phyloP scores from a whole-genome alignment of 1,140 invertebrate species.

The Cepaea nemoralis region DNA sequence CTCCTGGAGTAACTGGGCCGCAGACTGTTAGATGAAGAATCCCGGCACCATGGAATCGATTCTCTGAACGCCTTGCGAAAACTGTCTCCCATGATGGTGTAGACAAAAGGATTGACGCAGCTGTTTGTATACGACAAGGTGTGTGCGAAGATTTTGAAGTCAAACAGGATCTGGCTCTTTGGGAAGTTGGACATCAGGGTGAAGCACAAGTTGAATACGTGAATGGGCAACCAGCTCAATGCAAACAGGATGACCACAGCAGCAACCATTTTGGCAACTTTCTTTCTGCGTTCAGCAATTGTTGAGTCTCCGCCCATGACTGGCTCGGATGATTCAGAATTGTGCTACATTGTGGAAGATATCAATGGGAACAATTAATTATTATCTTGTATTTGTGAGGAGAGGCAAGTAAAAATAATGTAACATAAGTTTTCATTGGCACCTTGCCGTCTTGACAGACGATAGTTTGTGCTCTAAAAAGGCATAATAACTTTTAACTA shows the following conservation, averaged over 20 bases:
- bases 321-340: conserved; percentile 18
- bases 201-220: conserved; percentile 74
- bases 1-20: conserved; percentile 13
- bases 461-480: too few species aligned
- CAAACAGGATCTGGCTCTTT: conserved; percentile 74
- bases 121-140: conserved; percentile 94
- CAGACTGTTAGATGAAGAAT: background rate
- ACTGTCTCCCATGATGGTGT: conserved; percentile 90
- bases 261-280: conserved; percentile 92
- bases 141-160: conserved; percentile 87
- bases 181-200: conserved; percentile 68
- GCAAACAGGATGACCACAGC: conserved; percentile 95
- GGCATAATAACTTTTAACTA: too few species aligned
- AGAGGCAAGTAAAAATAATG: too few species aligned
- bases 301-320: conserved; percentile 39
- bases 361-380: too few species aligned
- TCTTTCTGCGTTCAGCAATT: conserved; percentile 74
- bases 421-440: too few species aligned
- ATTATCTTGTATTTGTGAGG: too few species aligned
- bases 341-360: conserved; percentile 17
- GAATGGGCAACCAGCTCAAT: conserved; percentile 94
- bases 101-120: conserved; percentile 94
- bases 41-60: conserved; percentile 50
- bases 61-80: conserved; percentile 83
- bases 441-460: too few species aligned